phyloP scores from a whole-genome alignment of 2,797 vertebrate genomes.

The Coranthus polyacanthus region DNA sequence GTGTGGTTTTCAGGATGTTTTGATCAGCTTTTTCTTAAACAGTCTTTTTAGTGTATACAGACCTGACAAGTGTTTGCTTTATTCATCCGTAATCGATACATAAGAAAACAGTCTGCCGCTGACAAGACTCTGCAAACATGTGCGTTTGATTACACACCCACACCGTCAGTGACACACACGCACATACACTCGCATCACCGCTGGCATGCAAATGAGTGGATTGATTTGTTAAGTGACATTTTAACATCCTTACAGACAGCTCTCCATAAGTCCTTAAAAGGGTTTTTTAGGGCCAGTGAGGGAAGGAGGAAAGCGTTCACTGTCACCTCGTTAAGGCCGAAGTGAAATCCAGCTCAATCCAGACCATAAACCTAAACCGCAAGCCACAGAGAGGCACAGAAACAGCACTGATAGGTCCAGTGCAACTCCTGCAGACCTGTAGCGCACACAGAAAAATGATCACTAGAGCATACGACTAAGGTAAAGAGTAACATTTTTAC shows the following conservation, averaged over 20 bases:
- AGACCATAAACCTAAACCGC: slow-evolving; percentile 77
- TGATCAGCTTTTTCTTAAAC: slow-evolving; percentile 56
- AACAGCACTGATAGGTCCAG: slow-evolving; percentile 32
- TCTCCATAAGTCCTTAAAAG: slow-evolving; percentile 83
- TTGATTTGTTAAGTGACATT: slow-evolving; percentile 86
- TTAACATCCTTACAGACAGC: slow-evolving; percentile 81
- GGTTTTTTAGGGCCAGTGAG: slow-evolving; percentile 79
- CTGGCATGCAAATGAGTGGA: slow-evolving; percentile 81
- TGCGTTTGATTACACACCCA: slow-evolving; percentile 67
- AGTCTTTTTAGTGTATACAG: slow-evolving; percentile 57
- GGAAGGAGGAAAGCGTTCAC: slow-evolving; percentile 76
- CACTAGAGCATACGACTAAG: slow-evolving; percentile 6
- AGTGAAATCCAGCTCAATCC: slow-evolving; percentile 78
- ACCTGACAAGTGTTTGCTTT: slow-evolving; percentile 75
- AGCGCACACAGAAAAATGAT: slow-evolving; percentile 74
- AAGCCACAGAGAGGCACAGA: slow-evolving; percentile 64
- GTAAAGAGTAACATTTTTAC: too few relatives aligned
- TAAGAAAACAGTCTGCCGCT: slow-evolving; percentile 65
- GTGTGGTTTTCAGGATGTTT: slow-evolving; percentile 65
- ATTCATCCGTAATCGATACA: slow-evolving; percentile 80
- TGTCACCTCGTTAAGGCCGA: slow-evolving; percentile 79
- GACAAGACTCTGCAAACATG: slow-evolving; percentile 62
- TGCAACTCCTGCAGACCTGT: slow-evolving; percentile 26
- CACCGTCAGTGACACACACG: slow-evolving; percentile 30
- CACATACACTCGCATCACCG: slow-evolving; percentile 11